Conservation (phyloP, 1,140 invertebrate species). For the Rhopalosiphum padi region DNA sequence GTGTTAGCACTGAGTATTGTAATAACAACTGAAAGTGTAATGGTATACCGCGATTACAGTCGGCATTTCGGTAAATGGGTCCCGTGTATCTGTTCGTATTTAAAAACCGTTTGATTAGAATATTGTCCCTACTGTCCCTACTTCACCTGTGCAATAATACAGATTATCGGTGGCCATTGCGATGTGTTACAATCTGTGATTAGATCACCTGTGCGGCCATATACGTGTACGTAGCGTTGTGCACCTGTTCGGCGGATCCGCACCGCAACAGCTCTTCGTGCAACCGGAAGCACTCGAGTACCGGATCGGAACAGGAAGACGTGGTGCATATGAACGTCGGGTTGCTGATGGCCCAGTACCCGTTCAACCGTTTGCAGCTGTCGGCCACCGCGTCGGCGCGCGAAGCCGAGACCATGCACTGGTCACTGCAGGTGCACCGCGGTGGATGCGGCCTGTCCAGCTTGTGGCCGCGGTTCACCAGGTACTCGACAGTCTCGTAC, state of each 20-base stretch:
- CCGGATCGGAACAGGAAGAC: constrained; percentile 69
- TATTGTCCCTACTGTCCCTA: no score
- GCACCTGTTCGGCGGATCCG: constrained; percentile 67
- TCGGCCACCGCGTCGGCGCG: constrained; percentile 64
- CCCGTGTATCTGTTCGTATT: no score
- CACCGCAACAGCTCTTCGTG: constrained; percentile 67
- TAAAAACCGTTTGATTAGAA: no score
- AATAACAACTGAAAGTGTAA: no score
- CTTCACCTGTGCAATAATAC: no score
- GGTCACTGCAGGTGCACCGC: constrained; percentile 68
- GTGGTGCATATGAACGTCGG: constrained; percentile 74
- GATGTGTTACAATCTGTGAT: no score
- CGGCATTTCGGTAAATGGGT: no score
- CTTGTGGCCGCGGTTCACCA: constrained; percentile 69
- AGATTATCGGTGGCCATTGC: no score
- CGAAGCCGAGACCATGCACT: constrained; percentile 64
- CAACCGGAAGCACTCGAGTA: constrained; percentile 71
- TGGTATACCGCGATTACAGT: no score
- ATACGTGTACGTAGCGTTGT: constrained; percentile 68
- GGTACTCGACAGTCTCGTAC: constrained; percentile 73
- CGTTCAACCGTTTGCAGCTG: constrained; percentile 67
- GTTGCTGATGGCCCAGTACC: constrained; percentile 70
- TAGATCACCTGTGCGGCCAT: constrained; percentile 66
- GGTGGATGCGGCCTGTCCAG: constrained; percentile 70
- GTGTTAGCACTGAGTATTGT: no score